A percentile compares a stretch with the other conserved stretches of the same genome.
Conservation (phyloP, 2,797 vertebrate genomes). For the Gambelia wislizenii region DNA sequence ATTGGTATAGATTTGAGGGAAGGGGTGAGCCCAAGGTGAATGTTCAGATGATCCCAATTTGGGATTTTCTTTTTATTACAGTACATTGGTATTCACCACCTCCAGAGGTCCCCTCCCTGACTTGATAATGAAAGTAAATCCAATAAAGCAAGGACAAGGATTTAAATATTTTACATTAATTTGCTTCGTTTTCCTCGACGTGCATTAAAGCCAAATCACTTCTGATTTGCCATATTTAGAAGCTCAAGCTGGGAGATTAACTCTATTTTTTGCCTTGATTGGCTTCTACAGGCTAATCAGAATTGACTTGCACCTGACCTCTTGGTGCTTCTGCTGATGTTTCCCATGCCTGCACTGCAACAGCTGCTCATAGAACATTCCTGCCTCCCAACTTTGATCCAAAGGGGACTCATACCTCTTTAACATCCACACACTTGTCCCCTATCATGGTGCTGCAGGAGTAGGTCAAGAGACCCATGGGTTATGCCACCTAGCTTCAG, state of each 20-base stretch:
- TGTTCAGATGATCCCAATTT: too few relatives aligned
- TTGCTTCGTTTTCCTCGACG: not conserved
- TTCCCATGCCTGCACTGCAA: not conserved
- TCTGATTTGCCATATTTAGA: not conserved
- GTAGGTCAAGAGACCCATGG: not conserved
- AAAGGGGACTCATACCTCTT: not conserved
- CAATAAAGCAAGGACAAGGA: not conserved
- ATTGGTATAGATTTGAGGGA: too few relatives aligned
- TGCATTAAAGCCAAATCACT: not conserved
- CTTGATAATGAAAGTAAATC: not conserved
- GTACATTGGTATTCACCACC: not conserved
- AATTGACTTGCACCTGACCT: not conserved
- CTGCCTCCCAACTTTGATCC: not conserved
- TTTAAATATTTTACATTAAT: conserved; percentile 22
- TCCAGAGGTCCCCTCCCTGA: not conserved
- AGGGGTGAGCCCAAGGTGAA: too few relatives aligned
- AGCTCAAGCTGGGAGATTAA: not conserved
- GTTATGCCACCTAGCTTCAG: not conserved
- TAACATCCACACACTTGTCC: too few relatives aligned
- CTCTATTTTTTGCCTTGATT: not conserved
- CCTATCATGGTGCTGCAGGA: not conserved
- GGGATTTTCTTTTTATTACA: not conserved
- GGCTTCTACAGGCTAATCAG: not conserved
- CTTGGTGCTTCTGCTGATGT: not conserved
- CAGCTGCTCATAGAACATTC: too few relatives aligned